Evolutionary conservation across 1,140 invertebrate species (phyloP).

Genomic region (Pogonognathellus flavescens): DNA sequence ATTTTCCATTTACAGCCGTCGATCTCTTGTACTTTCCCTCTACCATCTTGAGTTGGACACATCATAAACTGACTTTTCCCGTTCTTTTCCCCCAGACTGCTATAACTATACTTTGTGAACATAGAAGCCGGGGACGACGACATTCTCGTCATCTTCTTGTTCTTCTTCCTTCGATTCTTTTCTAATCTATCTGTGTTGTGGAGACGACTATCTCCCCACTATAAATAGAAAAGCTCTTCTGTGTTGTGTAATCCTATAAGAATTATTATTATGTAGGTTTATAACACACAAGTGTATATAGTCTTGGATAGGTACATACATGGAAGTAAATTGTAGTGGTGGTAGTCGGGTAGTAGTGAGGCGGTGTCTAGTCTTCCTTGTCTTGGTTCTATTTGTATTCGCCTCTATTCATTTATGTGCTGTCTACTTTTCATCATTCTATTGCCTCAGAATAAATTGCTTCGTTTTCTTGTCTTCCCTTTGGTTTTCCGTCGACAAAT

Average conservation of each 20-base stretch:
- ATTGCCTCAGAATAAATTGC: slow-evolving; percentile 41
- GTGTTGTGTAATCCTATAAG: too few species aligned
- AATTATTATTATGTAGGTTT: too few species aligned
- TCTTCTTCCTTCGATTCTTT: slow-evolving; percentile 8
- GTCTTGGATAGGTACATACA: too few species aligned
- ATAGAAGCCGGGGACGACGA: background rate
- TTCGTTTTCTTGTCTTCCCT: slow-evolving; percentile 41
- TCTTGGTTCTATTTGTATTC: too few species aligned
- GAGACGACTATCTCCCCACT: too few species aligned
- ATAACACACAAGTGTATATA: too few species aligned
- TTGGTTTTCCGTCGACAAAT: slow-evolving; percentile 31
- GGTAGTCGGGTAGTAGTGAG: too few species aligned
- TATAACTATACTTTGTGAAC: background rate
- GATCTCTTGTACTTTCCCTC: background rate
- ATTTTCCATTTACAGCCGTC: slow-evolving; percentile 33
- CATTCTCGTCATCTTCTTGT: slow-evolving; percentile 24
- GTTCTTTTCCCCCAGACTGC: background rate
- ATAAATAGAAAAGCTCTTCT: too few species aligned
- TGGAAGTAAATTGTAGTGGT: too few species aligned
- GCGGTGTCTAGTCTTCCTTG: too few species aligned
- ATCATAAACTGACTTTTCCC: slow-evolving; percentile 15
- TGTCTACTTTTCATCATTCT: slow-evolving; percentile 40
- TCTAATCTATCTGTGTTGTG: slow-evolving; percentile 13
- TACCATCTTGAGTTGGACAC: background rate
- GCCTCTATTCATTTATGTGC: background rate